Percentiles rank a stretch among this genome's conserved stretches.
Conservation (phyloP, 2,113 vertebrate genomes). For the Etheostoma cragini region DNA sequence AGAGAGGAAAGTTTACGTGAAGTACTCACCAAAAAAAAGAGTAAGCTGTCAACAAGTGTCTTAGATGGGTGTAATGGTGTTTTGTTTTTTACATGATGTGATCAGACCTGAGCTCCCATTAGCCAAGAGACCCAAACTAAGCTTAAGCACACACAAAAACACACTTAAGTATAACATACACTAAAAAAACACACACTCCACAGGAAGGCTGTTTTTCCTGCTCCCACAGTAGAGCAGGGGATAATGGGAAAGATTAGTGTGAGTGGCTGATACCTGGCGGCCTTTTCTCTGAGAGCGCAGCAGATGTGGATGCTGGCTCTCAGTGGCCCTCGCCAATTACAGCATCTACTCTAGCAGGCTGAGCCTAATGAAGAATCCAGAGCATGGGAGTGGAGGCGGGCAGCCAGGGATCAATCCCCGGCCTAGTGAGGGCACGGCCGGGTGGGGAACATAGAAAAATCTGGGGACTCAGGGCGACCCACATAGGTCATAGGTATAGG, state of each 20-base stretch:
- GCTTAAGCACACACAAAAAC: slow-evolving; percentile 33
- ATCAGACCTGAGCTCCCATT: slow-evolving; percentile 41
- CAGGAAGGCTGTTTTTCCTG: slow-evolving; percentile 64
- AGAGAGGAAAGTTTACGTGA: slow-evolving; percentile 18
- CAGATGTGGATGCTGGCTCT: slow-evolving; percentile 77
- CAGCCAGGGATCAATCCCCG: slow-evolving; percentile 66
- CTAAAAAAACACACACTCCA: slow-evolving; percentile 16
- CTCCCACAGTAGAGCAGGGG: slow-evolving; percentile 62
- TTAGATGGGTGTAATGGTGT: neutral
- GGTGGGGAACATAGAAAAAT: slow-evolving; percentile 57
- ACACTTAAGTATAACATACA: slow-evolving; percentile 8
- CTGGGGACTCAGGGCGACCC: slow-evolving; percentile 47
- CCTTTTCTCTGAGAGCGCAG: slow-evolving; percentile 57
- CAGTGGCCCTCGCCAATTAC: slow-evolving; percentile 81
- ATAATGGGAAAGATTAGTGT: slow-evolving; percentile 82
- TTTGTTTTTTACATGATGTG: slow-evolving; percentile 35
- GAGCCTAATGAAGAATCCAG: slow-evolving; percentile 72
- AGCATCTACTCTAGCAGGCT: slow-evolving; percentile 54
- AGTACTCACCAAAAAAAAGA: slow-evolving; percentile 49
- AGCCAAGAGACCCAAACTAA: slow-evolving; percentile 19
- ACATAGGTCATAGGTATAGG: too few species aligned
- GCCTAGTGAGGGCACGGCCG: slow-evolving; percentile 49
- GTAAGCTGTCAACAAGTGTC: slow-evolving; percentile 35
- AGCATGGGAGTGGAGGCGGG: slow-evolving; percentile 55
- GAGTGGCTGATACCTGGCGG: slow-evolving; percentile 73